Evolutionary conservation across 1,140 invertebrate species (phyloP).

Genomic region (Heterodera carotae): DNA sequence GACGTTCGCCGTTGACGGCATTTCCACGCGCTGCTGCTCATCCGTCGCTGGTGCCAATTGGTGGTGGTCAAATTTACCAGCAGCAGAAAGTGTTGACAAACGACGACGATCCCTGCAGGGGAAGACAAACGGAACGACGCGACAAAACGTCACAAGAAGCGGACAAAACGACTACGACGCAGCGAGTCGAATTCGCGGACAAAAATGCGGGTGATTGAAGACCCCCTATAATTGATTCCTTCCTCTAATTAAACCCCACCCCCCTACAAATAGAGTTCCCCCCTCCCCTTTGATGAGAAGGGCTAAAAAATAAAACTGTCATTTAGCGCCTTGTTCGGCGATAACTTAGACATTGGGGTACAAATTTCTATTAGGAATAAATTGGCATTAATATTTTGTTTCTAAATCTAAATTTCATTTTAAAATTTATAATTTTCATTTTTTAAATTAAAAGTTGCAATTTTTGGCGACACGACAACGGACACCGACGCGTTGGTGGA

Average conservation of each 20-base stretch:
- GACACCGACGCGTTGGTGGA: conserved; percentile 1
- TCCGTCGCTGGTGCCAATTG: background rate
- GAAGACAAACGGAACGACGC: background rate
- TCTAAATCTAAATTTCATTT: conserved; percentile 7
- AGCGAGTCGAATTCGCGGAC: conserved; percentile 54
- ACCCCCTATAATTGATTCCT: conserved; percentile 18
- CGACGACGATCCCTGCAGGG: no score
- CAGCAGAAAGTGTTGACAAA: background rate
- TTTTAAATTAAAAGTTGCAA: background rate
- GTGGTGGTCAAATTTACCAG: background rate
- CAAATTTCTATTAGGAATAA: no score
- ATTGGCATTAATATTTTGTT: no score
- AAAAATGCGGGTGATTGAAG: conserved; percentile 51
- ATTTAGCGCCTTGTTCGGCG: no score
- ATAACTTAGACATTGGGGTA: no score
- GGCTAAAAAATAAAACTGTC: no score
- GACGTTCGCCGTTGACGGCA: background rate
- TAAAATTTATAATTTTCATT: background rate
- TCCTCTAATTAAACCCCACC: background rate
- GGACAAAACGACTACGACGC: conserved; percentile 14
- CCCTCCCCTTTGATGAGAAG: no score
- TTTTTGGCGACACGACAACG: conserved; percentile 14
- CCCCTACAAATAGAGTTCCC: no score
- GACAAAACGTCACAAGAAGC: background rate
- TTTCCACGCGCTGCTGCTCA: background rate